phyloP scores from a whole-genome alignment of 1,140 invertebrate species.

The Camponotus floridanus region DNA sequence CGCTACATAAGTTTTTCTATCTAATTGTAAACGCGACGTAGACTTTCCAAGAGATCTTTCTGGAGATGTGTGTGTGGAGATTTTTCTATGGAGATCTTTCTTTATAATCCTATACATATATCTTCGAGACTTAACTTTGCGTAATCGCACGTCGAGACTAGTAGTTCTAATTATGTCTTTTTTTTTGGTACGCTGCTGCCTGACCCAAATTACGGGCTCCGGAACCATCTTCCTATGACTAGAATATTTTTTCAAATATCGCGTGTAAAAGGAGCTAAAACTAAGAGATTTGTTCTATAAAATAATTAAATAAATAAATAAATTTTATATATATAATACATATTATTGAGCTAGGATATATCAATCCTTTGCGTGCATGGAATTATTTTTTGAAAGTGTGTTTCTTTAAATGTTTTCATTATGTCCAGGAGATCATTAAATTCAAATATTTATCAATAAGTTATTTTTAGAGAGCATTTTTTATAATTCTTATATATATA shows the following conservation, averaged over 20 bases:
- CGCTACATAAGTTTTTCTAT: slow-evolving; percentile 70
- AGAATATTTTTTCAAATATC: slow-evolving; percentile 71
- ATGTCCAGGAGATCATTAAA: neutral
- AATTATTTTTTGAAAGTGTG: neutral
- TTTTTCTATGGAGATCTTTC: slow-evolving; percentile 61
- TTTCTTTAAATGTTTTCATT: neutral
- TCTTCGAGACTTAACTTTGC: slow-evolving; percentile 75
- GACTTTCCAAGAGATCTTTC: slow-evolving; percentile 70
- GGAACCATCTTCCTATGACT: slow-evolving; percentile 66
- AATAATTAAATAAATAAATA: slow-evolving; percentile 57
- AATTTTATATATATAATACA: slow-evolving; percentile 58
- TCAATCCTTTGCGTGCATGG: neutral
- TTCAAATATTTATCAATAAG: slow-evolving; percentile 8
- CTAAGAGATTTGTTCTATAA: slow-evolving; percentile 30
- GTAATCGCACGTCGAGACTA: slow-evolving; percentile 67
- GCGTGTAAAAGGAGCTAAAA: slow-evolving; percentile 63
- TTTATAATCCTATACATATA: slow-evolving; percentile 76
- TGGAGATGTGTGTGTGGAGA: too few species aligned
- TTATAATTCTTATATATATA: slow-evolving; percentile 6
- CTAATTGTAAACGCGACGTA: slow-evolving; percentile 77
- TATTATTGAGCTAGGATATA: slow-evolving; percentile 16
- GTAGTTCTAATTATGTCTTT: slow-evolving; percentile 70
- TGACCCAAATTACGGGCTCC: slow-evolving; percentile 27
- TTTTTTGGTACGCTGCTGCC: slow-evolving; percentile 75
- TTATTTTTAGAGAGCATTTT: neutral